A percentile compares a stretch with the other conserved stretches of the same genome.
These are phyloP conservation scores for Syngnathus floridae DNA, from an alignment of 2,113 vertebrate genomes.

Conservation along the genomic window DNA sequence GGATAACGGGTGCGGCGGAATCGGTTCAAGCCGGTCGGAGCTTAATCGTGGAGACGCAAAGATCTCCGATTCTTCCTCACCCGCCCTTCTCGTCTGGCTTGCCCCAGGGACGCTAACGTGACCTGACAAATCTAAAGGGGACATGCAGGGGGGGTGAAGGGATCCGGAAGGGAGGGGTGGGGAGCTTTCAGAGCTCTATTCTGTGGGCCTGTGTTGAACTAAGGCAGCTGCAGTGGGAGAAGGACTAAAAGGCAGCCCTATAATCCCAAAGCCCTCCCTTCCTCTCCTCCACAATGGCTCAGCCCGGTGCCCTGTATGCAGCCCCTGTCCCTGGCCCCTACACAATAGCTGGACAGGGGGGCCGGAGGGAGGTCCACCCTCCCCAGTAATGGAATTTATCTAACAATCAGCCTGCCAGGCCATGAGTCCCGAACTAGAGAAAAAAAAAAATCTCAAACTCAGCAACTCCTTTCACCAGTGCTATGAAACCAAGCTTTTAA, in stretches of 20 bases:
- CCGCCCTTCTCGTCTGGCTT: constrained; percentile 25
- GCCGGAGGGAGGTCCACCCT: constrained; percentile 39
- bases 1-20: constrained; percentile 38
- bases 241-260: constrained; percentile 55
- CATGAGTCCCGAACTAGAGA: constrained; percentile 16
- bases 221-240: constrained; percentile 51
- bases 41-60: constrained; percentile 31
- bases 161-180: constrained; percentile 26
- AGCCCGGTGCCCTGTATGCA: constrained; percentile 54
- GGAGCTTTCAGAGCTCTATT: constrained; percentile 29
- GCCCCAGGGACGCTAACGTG: constrained; percentile 49
- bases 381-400: constrained; percentile 62
- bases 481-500: constrained; percentile 40
- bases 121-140: constrained; percentile 62
- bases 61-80: constrained; percentile 3
- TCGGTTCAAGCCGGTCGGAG: constrained; percentile 28
- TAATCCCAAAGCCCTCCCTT: constrained; percentile 52
- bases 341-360: constrained; percentile 54
- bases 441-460: constrained; percentile 41
- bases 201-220: constrained; percentile 37
- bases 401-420: constrained; percentile 53
- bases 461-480: constrained; percentile 28
- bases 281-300: constrained; percentile 49
- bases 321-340: constrained; percentile 47
- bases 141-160: constrained; percentile 24